Evolutionary conservation across 2,797 vertebrate species (phyloP), one percentile per base, ranked within the genome.

Genomic region (Xiphorhynchus erythropygius): DNA sequence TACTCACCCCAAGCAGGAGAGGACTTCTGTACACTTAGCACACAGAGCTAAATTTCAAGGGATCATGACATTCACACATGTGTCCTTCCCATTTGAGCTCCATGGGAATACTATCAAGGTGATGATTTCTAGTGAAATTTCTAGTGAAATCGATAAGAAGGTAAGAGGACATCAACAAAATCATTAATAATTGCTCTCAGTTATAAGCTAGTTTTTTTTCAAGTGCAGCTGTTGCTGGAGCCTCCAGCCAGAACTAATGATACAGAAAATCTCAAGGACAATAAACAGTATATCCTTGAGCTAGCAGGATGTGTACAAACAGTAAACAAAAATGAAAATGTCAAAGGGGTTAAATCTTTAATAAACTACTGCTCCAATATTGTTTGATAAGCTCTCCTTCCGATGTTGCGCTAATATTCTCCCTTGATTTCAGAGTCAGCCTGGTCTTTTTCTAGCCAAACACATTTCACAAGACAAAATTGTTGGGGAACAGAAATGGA

Each of bases 271-370:
- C 60, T 77, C 63, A 88, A 95, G 89, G 83, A 91, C 53, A 73
- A 90, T 92, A 91, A 97, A 86, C 79, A 80, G 64, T 64, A 23
- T 89, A 87, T 93, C 86, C 88, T 30, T 69, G 79, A 94, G 85
- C 55, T 92, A 67, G 60, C 82, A 79, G 52, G 81, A 73, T 41
- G 69, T 59, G 70, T 95, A 92, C 49, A 91, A 96, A 89, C 57
- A 70, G 62, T 93, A 96, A 92, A 85, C 76, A 87, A 91, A 89
- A 88, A 79, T 39, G 53, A 83, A 96, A 92, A 95, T 92, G 89
- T 94, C 93, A 96, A 52, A 96, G 37, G 77, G 94, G 89, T 95
- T 94, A 94, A 93, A 90, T 84, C 83, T 74, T 91, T 92, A 90
- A 86, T 77, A 93, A 93, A 88, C 56, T 81, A 53, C 49, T 18